phyloP scores from a whole-genome alignment of 2,113 vertebrate genomes.

The Amblyornis subalaris region DNA sequence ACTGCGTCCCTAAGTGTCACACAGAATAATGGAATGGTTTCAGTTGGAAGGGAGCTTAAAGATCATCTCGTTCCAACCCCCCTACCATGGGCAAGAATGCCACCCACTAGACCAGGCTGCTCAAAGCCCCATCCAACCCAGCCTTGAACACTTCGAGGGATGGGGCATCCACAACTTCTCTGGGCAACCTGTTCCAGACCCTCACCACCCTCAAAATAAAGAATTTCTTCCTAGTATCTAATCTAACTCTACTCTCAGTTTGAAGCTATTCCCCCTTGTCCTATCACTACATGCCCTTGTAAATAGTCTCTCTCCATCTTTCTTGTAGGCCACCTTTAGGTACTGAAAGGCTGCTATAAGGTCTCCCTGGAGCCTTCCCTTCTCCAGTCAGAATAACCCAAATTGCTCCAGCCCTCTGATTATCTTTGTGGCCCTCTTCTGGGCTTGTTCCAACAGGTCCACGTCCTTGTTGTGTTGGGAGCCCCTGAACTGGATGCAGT shows the following conservation, averaged over 20 bases:
- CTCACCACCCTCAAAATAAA: not conserved
- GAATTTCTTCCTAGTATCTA: not conserved
- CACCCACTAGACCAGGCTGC: not conserved
- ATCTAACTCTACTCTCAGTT: not conserved
- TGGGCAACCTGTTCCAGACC: not conserved
- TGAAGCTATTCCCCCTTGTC: not conserved
- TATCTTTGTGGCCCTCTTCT: not conserved
- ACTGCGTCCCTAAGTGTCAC: not conserved
- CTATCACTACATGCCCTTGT: no score
- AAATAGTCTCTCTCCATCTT: not conserved
- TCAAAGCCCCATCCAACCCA: not conserved
- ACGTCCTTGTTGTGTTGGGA: not conserved
- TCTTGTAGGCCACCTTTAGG: not conserved
- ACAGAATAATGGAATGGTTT: not conserved
- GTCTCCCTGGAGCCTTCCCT: not conserved
- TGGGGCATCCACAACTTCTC: not conserved
- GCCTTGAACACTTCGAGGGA: not conserved
- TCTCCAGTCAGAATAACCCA: not conserved
- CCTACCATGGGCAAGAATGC: not conserved
- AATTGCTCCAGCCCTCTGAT: not conserved
- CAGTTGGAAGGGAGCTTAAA: not conserved
- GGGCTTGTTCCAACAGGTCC: not conserved
- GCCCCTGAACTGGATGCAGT: not conserved
- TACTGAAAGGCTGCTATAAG: not conserved
- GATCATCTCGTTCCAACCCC: not conserved